Base-by-base conservation (phyloP, 2,888 invertebrate genomes). In the Zootermopsis nevadensis region DNA sequence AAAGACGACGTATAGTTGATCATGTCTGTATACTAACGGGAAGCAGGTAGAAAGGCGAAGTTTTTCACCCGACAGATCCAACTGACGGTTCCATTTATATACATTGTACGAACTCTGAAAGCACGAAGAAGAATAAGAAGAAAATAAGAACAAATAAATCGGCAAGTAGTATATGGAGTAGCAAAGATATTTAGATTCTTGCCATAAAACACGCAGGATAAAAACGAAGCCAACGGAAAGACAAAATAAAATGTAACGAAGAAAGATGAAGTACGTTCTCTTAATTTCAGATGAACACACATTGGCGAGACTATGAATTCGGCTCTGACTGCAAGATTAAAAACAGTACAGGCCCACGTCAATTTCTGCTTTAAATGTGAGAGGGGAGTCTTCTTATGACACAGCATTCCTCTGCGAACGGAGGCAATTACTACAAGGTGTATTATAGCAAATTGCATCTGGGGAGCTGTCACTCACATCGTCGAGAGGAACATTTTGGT, bases 71-170 rank as follows among this genome's bases (percentile, higher is more conserved):
- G 60, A 60, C 10, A 60, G 60, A 60, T 60, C 60, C 60, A 19
- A 60, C 27, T 27, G 67, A 67, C 67, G 30, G 31, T 67, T 67
- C 60, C 60, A 60, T 60, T 60, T 60, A 60, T 60, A 12, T 60
- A 4, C 22, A n/a, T 22, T 60, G 60, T 8, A 60, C 1, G 60
- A 19, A 4, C 24, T n/a, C 6, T 15, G 24, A 60, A 6, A 60
- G 7, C 3, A 3, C 60, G 22, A 27, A 60, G 27, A 60, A 60
- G 8, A 60, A 60, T 10, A 24, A 8, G 22, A 24, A 27, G 7
- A 10, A 22, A n/a, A 7, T 60, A 60, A 27, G 22, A n/a, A n/a
- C n/a, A n/a, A n/a, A n/a, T n/a, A n/a, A n/a, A n/a, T n/a, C n/a
- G n/a, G n/a, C n/a, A n/a, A n/a, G n/a, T n/a, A n/a, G n/a, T n/a